Evolutionary conservation across 2,797 vertebrate genomes (phyloP).

Genomic region (Coreius guichenoti): DNA sequence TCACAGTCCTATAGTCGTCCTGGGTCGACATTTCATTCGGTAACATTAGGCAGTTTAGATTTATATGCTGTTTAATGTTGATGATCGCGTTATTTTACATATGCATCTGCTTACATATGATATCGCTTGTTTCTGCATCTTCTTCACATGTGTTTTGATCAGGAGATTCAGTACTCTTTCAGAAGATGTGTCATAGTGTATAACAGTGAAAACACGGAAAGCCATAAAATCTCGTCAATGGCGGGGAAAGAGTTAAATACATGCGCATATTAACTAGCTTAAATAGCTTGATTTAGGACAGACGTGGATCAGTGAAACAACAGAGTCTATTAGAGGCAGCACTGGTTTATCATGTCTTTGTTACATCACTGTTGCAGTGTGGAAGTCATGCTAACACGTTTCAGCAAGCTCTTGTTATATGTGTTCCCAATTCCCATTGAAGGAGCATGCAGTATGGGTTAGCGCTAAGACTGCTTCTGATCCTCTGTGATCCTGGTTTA

Average conservation of each 20-base stretch:
- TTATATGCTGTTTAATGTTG: no score
- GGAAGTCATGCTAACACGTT: constrained; percentile 72
- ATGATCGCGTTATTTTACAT: no score
- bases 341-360: constrained; percentile 74
- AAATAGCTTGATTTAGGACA: neutral
- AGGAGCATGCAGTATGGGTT: constrained; percentile 67
- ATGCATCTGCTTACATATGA: no score
- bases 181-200: no score
- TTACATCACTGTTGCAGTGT: constrained; percentile 74
- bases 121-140: no score
- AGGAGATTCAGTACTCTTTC: no score
- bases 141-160: no score
- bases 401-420: constrained; percentile 62
- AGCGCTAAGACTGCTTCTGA: constrained; percentile 70
- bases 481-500: constrained; percentile 54
- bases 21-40: no score
- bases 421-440: constrained; percentile 61
- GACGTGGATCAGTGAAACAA: neutral
- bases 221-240: no score
- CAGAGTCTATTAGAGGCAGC: constrained; percentile 5
- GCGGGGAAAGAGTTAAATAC: neutral
- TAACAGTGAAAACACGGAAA: no score
- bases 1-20: no score
- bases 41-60: no score
- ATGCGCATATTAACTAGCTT: neutral